phyloP scores from a whole-genome alignment of 2,113 vertebrate species.

The Mirounga angustirostris region DNA sequence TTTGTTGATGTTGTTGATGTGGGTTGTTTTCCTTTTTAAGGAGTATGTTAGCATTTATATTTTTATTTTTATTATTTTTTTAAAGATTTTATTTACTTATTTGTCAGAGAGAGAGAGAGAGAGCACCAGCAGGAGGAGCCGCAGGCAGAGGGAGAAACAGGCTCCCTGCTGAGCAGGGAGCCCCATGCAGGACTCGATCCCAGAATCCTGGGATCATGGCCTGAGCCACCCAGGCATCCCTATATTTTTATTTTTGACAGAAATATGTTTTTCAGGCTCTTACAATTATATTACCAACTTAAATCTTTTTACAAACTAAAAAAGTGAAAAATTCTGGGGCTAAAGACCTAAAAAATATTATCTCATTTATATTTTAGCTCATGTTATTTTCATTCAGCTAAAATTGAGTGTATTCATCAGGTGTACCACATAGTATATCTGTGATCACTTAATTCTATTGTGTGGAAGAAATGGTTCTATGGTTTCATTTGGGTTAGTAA shows the following conservation, averaged over 20 bases:
- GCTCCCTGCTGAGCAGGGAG: no score
- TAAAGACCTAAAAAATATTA: not conserved
- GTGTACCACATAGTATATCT: not conserved
- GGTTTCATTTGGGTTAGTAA: not conserved
- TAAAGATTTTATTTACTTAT: no score
- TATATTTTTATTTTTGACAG: not conserved
- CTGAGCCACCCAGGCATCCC: no score
- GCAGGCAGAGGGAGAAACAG: no score
- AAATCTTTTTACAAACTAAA: not conserved
- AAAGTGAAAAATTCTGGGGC: not conserved
- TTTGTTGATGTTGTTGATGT: not conserved
- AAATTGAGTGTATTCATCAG: constrained; percentile 4
- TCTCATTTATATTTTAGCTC: not conserved
- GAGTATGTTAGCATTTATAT: not conserved
- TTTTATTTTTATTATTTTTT: not conserved
- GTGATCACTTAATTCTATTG: not conserved
- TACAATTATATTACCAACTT: not conserved
- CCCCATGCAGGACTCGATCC: no score
- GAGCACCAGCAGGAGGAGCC: no score
- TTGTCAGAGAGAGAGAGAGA: no score
- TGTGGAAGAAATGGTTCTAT: not conserved
- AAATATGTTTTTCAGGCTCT: not conserved
- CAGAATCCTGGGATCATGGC: no score
- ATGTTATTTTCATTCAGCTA: not conserved
- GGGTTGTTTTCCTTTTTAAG: not conserved